phyloP scores from a whole-genome alignment of 2,888 invertebrate species.

The Dynastes tityus region DNA sequence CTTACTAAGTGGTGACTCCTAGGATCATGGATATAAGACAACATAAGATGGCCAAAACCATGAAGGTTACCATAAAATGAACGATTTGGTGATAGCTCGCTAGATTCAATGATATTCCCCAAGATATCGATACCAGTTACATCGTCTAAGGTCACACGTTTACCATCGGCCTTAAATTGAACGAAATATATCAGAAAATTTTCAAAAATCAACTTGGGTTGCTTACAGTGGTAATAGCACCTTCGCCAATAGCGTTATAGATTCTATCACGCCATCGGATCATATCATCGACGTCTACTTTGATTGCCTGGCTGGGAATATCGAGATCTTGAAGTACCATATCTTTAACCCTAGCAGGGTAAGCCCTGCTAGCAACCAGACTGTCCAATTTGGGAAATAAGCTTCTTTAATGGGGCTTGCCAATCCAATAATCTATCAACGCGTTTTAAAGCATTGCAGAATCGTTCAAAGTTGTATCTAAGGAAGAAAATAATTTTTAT shows the following conservation, averaged over 20 bases:
- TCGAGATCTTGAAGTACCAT: slow-evolving; percentile 75
- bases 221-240: slow-evolving; percentile 73
- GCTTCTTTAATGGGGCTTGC: slow-evolving; percentile 79
- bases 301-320: slow-evolving; percentile 78
- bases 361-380: slow-evolving; percentile 79
- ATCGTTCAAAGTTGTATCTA: slow-evolving; percentile 83
- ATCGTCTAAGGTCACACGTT: slow-evolving; percentile 76
- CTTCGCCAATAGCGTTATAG: slow-evolving; percentile 79
- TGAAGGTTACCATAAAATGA: slow-evolving; percentile 84
- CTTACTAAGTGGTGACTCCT: slow-evolving; percentile 80
- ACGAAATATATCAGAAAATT: not conserved
- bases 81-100: slow-evolving; percentile 78
- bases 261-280: slow-evolving; percentile 83
- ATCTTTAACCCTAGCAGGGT: slow-evolving; percentile 79
- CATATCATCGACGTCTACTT: slow-evolving; percentile 77
- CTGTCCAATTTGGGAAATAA: slow-evolving; percentile 87
- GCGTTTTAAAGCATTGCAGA: slow-evolving; percentile 79
- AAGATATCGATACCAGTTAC: slow-evolving; percentile 81
- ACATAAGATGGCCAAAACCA: slow-evolving; percentile 84
- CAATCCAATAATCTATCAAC: slow-evolving; percentile 77
- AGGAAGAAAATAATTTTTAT: too few relatives aligned
- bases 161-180: slow-evolving; percentile 72
- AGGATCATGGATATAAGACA: slow-evolving; percentile 84
- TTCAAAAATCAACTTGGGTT: slow-evolving; percentile 37
- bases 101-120: slow-evolving; percentile 85